These are phyloP conservation scores for Ormyrus pomaceus DNA, from an alignment of 2,888 invertebrate genomes.

Conservation along the genomic window DNA sequence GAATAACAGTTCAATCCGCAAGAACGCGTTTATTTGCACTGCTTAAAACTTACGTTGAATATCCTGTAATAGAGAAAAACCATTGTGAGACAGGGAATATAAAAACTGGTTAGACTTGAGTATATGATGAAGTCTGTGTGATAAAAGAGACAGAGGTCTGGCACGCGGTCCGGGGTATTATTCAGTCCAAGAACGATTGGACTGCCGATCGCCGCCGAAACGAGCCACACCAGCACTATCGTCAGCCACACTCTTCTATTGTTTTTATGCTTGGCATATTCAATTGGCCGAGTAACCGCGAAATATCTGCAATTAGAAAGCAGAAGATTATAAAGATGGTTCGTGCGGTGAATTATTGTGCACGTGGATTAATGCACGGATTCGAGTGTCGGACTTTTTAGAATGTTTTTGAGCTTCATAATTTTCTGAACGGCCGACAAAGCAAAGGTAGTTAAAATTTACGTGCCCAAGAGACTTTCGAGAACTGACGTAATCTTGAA, in stretches of 20 bases:
- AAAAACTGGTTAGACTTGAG: slow-evolving; percentile 98
- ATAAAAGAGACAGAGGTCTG: slow-evolving; percentile 95
- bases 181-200: slow-evolving; percentile 98
- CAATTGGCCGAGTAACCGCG: slow-evolving; percentile 98
- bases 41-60: slow-evolving; percentile 86
- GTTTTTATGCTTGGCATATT: slow-evolving; percentile 96
- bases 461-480: too few relatives aligned
- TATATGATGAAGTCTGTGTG: slow-evolving; percentile 98
- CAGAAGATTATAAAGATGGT: too few relatives aligned
- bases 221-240: slow-evolving; percentile 96
- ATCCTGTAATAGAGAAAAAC: slow-evolving; percentile 98
- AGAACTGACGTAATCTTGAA: too few relatives aligned
- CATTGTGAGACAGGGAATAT: slow-evolving; percentile 99
- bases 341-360: too few relatives aligned
- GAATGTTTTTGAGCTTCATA: too few relatives aligned
- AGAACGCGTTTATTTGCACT: background rate
- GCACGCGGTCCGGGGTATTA: slow-evolving; percentile 90
- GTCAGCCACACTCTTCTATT: slow-evolving; percentile 95
- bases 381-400: too few relatives aligned
- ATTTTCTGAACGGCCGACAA: too few relatives aligned
- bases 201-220: slow-evolving; percentile 95
- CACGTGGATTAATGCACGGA: too few relatives aligned
- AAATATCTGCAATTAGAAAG: slow-evolving; percentile 87
- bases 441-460: too few relatives aligned
- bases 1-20: slow-evolving; percentile 6